Conservation (phyloP, 2,113 vertebrate genomes). For the Brachypteracias leptosomus region DNA sequence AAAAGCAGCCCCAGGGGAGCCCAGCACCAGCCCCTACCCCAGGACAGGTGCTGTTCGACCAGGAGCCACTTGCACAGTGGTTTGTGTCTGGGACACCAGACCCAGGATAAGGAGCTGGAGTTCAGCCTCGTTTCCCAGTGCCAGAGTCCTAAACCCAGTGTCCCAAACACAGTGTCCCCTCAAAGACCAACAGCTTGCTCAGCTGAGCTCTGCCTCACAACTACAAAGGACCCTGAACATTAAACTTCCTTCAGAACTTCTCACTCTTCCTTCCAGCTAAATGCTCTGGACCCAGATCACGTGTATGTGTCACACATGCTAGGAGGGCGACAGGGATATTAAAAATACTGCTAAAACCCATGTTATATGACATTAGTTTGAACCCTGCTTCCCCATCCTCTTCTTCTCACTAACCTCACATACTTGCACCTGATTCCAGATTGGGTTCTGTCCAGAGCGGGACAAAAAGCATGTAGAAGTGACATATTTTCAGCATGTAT, state of each 20-base stretch:
- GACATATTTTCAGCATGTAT: neutral
- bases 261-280: neutral
- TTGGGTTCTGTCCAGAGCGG: neutral
- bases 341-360: neutral
- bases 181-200: neutral
- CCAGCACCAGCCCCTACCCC: neutral
- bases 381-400: neutral
- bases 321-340: neutral
- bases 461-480: neutral
- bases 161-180: neutral
- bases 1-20: neutral
- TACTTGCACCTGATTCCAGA: neutral
- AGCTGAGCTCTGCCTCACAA: neutral
- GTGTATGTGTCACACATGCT: rapidly evolving
- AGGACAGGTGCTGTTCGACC: no score
- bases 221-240: neutral
- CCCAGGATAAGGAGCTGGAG: neutral
- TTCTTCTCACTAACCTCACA: neutral
- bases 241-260: neutral
- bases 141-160: no score
- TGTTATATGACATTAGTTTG: neutral
- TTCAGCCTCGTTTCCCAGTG: neutral
- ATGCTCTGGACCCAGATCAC: neutral
- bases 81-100: neutral
- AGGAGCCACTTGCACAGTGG: neutral